Conservation (phyloP, 2,888 invertebrate genomes). For the Euzetes globulus region DNA sequence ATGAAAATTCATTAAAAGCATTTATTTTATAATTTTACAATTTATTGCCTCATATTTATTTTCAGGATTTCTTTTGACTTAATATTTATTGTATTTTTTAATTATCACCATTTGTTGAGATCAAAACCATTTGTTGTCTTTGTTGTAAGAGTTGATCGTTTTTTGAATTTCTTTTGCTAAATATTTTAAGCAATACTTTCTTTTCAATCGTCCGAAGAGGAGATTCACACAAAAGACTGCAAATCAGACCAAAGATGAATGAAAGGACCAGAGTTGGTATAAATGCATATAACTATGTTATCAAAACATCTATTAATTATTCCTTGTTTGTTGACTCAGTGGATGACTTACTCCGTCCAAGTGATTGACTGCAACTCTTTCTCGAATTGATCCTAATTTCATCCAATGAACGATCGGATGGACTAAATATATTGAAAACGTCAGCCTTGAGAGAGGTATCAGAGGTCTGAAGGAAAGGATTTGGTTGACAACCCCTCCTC, state of each 20-base stretch:
- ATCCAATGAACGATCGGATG: conserved; percentile 27
- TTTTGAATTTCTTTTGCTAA: not conserved
- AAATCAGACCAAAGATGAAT: not conserved
- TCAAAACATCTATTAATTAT: not conserved
- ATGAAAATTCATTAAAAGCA: too few relatives aligned
- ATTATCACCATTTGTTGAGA: too few relatives aligned
- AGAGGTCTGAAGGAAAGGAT: conserved; percentile 29
- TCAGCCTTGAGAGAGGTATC: conserved; percentile 31
- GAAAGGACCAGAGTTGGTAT: not conserved
- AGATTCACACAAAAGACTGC: not conserved
- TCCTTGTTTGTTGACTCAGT: not conserved
- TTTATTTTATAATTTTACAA: too few relatives aligned
- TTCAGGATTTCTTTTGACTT: too few relatives aligned
- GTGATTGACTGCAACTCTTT: not conserved
- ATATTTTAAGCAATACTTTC: not conserved
- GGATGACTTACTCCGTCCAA: not conserved
- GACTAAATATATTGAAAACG: conserved; percentile 33
- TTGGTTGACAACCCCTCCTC: conserved; percentile 29
- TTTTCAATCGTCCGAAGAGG: not conserved
- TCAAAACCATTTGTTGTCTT: too few relatives aligned
- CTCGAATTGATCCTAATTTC: conserved; percentile 8
- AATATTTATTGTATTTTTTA: too few relatives aligned
- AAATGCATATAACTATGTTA: not conserved
- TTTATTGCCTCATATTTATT: too few relatives aligned
- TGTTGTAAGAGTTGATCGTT: too few relatives aligned